Base-by-base conservation (phyloP, 1,140 invertebrate genomes). In the Drosophila neocordata region DNA sequence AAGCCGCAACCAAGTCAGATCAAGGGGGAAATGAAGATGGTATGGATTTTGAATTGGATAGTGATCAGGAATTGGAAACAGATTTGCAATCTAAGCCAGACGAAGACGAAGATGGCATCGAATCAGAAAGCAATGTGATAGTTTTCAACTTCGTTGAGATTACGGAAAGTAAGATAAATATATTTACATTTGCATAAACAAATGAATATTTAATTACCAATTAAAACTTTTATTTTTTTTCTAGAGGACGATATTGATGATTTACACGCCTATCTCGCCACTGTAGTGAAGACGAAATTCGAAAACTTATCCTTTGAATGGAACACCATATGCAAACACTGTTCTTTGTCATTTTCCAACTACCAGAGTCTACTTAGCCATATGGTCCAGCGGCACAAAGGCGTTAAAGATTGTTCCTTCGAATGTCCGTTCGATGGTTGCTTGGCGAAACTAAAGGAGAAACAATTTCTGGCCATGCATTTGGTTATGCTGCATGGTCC, bases 401-500 rank as follows among this genome's bases (percentile, higher is more conserved):
- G 53, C 5, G 41, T 34, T 34, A 34, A 34, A 6, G 34, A 9
- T 48, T 8, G 73, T 27, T 12, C 22, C 0, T 90, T 55, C 60
- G 41, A 71, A 8, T 91, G 90, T 31, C 77, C 89, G 6, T 71
- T 78, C 22, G 56, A 73, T 0, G 76, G 69, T 24, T 91, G 83
- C 67, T 20, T 8, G 12, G 48, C 65, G 1, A 35, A 73, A n/a
- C 13, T 85, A 6, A 59, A 60, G 13, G 63, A 70, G 1, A 53
- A 24, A 22, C 73, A 85, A 24, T 60, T 13, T 9, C 60, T 91
- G 35, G 80, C 90, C 11, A 69, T 77, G 68, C 90, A 91, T 64
- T 55, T 91, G 59, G 79, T 91, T 6, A 18, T 90, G 5, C 51
- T 77, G 56, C 90, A 91, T 48, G 82, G 77, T 1, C 71, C 89